phyloP scores from a whole-genome alignment of 2,797 vertebrate species.

The Schizopygopsis pylzovi region DNA sequence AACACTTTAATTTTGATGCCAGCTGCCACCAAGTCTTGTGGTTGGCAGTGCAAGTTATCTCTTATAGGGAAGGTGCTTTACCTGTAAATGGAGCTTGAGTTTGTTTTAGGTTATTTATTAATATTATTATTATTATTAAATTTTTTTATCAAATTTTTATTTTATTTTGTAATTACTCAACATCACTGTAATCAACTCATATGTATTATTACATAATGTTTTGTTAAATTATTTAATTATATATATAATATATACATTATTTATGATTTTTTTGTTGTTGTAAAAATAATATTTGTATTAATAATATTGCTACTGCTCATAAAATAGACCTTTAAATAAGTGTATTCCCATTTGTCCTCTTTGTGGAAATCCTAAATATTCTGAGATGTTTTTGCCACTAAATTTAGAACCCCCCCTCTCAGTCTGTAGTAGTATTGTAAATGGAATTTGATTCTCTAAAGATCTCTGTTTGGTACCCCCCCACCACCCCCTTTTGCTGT shows the following conservation, averaged over 20 bases:
- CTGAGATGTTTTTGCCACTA: background rate
- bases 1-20: background rate
- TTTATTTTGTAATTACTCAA: background rate
- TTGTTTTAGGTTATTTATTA: background rate
- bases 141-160: background rate
- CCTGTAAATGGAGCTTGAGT: background rate
- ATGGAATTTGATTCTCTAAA: constrained; percentile 8
- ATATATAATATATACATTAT: background rate
- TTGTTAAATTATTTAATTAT: background rate
- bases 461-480: background rate
- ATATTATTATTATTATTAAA: background rate
- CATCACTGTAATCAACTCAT: background rate
- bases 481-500: background rate
- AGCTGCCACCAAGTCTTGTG: constrained; percentile 17
- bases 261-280: background rate
- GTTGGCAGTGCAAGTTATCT: background rate
- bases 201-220: background rate
- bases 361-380: background rate
- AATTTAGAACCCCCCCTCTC: background rate
- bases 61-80: constrained; percentile 8
- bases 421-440: background rate
- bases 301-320: background rate
- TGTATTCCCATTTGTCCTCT: background rate
- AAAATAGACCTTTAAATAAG: background rate
- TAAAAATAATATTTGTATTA: background rate